Base-by-base conservation (phyloP, 2,113 vertebrate species). In the Xiphophorus maculatus region DNA sequence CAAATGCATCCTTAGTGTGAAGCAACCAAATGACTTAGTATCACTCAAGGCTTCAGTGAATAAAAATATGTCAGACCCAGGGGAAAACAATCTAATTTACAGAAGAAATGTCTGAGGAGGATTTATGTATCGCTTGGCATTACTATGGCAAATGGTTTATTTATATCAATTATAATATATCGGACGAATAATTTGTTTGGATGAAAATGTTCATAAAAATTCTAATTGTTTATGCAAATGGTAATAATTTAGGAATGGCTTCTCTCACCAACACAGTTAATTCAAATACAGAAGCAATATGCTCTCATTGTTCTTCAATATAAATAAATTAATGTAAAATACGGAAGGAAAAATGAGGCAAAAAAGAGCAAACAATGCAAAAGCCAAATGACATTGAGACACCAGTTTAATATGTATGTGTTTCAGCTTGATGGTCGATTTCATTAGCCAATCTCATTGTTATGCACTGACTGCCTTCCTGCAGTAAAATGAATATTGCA, bases 391-490 rank as follows among this genome's bases (percentile, higher is more conserved):
- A 86, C 82, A 86, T 64, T 77, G 79, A 88, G 94, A 95, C 93
- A 94, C 93, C 93, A 86, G 91, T 95, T 96, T 96, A 96, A 96
- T 96, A 95, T 96, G 95, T 95, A 95, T 96, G 95, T 94, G 95
- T 96, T 96, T 95, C 94, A 96, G 95, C 95, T 95, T 96, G 95
- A 96, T 96, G 93, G 94, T 95, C 96, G 96, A 96, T 96, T 97
- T 97, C 96, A 97, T 97, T 97, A 96, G 95, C 93, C 92, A 83
- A 91, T 94, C 96, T 98, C 96, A 97, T 97, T 98, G 96, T 97
- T 96, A 98, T 98, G 96, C 96, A 96, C 93, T 88, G 94, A 91
- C 92, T 96, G 96, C 96, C 94, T 95, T 96, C 95, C 96, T 96
- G 96, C 96, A 96, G 96, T 94, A 96, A 95, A 96, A 84, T 79